Evolutionary conservation across 1,140 invertebrate species (phyloP).

Genomic region (Lasaia peninsularis): DNA sequence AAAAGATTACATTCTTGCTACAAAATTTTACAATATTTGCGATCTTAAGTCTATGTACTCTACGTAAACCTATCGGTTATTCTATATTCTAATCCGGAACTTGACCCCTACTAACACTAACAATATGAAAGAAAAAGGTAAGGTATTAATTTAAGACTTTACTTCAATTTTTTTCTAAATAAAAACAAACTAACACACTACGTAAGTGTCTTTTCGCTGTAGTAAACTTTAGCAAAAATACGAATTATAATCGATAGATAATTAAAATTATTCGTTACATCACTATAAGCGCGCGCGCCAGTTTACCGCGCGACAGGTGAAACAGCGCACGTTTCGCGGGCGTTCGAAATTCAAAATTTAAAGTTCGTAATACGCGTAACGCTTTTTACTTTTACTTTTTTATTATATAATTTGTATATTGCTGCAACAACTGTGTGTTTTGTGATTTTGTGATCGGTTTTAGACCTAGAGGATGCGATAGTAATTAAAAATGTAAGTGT

Average conservation of each 20-base stretch:
- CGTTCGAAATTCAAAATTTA: conserved; percentile 30
- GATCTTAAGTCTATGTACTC: too few relatives aligned
- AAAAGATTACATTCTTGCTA: too few relatives aligned
- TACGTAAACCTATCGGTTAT: too few relatives aligned
- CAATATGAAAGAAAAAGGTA: too few relatives aligned
- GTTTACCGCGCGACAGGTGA: conserved; percentile 50
- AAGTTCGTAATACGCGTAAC: conserved; percentile 41
- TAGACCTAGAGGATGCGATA: neutral
- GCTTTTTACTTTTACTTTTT: conserved; percentile 57
- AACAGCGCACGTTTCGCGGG: conserved; percentile 42
- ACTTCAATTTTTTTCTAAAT: too few relatives aligned
- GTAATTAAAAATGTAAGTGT: neutral
- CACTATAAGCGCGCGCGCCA: conserved; percentile 39
- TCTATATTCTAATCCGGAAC: too few relatives aligned
- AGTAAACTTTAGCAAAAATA: neutral
- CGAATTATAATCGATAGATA: neutral
- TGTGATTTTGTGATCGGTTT: conserved; percentile 21
- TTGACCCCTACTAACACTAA: too few relatives aligned
- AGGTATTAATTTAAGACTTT: too few relatives aligned
- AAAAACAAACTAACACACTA: too few relatives aligned
- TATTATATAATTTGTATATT: conserved; percentile 34
- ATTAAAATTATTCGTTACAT: conserved; percentile 14
- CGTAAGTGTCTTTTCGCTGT: too few relatives aligned
- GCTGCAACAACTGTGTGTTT: conserved; percentile 33
- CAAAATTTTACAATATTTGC: too few relatives aligned